phyloP scores from a whole-genome alignment of 2,797 vertebrate genomes.

The Hydrocynus forskahlii region DNA sequence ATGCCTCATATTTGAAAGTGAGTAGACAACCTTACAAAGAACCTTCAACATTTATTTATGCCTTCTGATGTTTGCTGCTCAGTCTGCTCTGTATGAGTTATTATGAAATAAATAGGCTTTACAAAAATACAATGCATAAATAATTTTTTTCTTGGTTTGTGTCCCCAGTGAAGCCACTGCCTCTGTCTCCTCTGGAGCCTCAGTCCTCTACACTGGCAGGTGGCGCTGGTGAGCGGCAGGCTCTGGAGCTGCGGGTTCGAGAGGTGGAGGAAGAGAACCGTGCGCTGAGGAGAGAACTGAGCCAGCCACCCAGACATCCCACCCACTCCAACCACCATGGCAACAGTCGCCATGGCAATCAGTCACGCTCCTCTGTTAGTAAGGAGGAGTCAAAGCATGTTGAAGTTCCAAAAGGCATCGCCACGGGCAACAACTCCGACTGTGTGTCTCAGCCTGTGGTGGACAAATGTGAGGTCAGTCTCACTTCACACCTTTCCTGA shows the following conservation, averaged over 20 bases:
- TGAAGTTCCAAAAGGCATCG: slow-evolving; percentile 85
- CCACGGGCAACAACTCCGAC: slow-evolving; percentile 87
- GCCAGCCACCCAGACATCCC: slow-evolving; percentile 78
- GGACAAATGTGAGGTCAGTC: slow-evolving; percentile 95
- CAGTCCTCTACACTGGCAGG: slow-evolving; percentile 81
- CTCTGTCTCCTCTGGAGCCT: slow-evolving; percentile 86
- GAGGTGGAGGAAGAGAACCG: slow-evolving; percentile 96
- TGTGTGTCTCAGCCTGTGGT: slow-evolving; percentile 91
- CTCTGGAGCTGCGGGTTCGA: slow-evolving; percentile 88
- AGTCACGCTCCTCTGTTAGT: slow-evolving; percentile 86
- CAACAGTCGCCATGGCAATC: slow-evolving; percentile 76
- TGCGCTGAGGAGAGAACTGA: slow-evolving; percentile 87
- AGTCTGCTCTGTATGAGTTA: not conserved
- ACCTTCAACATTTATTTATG: no score
- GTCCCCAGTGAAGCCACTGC: slow-evolving; percentile 90
- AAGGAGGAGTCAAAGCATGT: slow-evolving; percentile 93
- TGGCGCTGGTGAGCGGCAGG: slow-evolving; percentile 82
- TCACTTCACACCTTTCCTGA: slow-evolving; percentile 19
- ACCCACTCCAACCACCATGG: slow-evolving; percentile 49
- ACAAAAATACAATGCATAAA: not conserved
- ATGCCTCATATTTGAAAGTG: no score
- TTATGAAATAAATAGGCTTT: no score
- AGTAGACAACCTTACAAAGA: no score
- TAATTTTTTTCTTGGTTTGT: not conserved
- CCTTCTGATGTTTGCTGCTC: not conserved